Percentiles rank a stretch among this genome's conserved stretches.
phyloP scores from a whole-genome alignment of 1,140 invertebrate species.

The Aporrectodea caliginosa region DNA sequence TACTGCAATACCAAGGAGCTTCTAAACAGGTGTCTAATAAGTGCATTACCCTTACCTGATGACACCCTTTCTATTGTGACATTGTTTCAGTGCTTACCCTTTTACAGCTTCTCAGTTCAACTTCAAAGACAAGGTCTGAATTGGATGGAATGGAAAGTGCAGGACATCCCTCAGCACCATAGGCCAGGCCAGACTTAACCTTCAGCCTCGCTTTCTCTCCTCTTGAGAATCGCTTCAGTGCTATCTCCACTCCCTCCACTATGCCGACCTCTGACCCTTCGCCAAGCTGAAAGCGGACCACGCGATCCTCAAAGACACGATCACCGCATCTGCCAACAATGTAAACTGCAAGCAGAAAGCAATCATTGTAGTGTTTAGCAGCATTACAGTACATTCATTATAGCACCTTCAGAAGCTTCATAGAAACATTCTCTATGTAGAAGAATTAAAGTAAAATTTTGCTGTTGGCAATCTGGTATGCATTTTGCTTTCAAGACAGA shows the following conservation, averaged over 20 bases:
- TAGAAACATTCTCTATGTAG: not conserved
- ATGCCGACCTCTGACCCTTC: constrained; percentile 74
- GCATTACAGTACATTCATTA: not conserved
- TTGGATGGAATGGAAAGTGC: constrained; percentile 74
- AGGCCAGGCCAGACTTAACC: constrained; percentile 74
- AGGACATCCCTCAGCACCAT: constrained; percentile 68
- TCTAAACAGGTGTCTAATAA: not conserved
- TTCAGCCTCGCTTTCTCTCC: constrained; percentile 74
- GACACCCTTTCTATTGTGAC: too few relatives aligned
- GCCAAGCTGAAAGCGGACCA: constrained; percentile 78
- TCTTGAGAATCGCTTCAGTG: constrained; percentile 75
- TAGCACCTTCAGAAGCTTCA: not conserved
- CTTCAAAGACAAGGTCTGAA: constrained; percentile 73
- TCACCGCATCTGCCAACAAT: constrained; percentile 69
- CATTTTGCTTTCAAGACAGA: not conserved
- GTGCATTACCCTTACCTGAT: too few relatives aligned
- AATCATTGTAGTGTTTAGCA: not conserved
- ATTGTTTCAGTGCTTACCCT: constrained; percentile 60
- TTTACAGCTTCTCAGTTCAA: constrained; percentile 74
- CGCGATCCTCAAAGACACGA: constrained; percentile 68
- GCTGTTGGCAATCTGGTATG: not conserved
- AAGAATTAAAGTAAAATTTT: not conserved
- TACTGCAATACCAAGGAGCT: not conserved
- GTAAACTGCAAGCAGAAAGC: constrained; percentile 66
- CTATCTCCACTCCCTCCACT: constrained; percentile 77